Percentiles rank a stretch among this genome's conserved stretches.
phyloP scores from a whole-genome alignment of 2,797 vertebrate genomes.

The Eleutherodactylus coqui region DNA sequence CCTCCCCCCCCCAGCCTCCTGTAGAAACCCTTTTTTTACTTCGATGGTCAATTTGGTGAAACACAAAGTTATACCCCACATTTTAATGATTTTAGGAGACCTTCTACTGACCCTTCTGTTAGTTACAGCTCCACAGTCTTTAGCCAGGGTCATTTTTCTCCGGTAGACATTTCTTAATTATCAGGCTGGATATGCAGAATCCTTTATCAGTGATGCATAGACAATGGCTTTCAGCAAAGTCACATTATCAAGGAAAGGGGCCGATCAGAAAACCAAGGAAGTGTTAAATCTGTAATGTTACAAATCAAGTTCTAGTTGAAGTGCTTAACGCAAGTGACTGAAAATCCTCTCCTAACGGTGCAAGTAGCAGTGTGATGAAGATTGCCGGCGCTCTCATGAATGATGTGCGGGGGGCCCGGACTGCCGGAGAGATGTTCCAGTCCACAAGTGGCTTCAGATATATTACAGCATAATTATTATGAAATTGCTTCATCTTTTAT shows the following conservation, averaged over 20 bases:
- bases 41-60: too few relatives aligned
- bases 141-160: not conserved
- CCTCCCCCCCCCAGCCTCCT: too few relatives aligned
- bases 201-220: not conserved
- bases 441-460: constrained; percentile 42
- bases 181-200: not conserved
- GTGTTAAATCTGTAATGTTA: constrained; percentile 25
- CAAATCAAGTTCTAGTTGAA: constrained; percentile 15
- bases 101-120: not conserved
- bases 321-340: not conserved
- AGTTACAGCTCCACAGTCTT: not conserved
- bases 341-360: not conserved
- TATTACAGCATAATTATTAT: constrained; percentile 35
- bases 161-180: not conserved
- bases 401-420: not conserved
- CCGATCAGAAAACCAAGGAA: not conserved
- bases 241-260: not conserved
- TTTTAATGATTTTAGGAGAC: not conserved
- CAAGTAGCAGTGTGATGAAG: not conserved
- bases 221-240: not conserved
- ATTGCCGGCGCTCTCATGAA: constrained; percentile 1
- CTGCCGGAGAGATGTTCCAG: constrained; percentile 29
- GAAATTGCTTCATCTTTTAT: not conserved
- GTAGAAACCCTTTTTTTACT: too few relatives aligned
- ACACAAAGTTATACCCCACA: too few relatives aligned